Conservation (phyloP, 2,113 vertebrate genomes). For the Cyprinodon variegatus region DNA sequence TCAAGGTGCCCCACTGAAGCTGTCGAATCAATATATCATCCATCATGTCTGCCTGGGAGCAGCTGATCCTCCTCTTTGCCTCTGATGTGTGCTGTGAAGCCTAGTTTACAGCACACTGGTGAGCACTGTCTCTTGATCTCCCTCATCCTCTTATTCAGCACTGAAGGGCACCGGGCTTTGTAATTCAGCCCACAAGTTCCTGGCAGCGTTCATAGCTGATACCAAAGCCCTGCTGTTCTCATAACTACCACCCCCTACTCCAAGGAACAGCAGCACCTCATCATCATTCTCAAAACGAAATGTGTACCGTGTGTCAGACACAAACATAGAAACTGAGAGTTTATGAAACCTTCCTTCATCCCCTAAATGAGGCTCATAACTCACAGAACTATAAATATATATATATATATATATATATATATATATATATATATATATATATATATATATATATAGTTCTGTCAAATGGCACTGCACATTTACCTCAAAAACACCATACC, state of each 20-base stretch:
- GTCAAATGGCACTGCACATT: too few species aligned
- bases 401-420: too few species aligned
- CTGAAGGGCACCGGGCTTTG: constrained; percentile 56
- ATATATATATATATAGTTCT: too few species aligned
- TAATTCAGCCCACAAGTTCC: constrained; percentile 50
- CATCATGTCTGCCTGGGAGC: constrained; percentile 34
- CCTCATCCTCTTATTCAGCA: constrained; percentile 59
- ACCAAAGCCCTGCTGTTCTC: constrained; percentile 56
- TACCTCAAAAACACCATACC: too few species aligned
- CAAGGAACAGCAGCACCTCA: neutral
- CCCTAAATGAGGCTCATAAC: constrained; percentile 15
- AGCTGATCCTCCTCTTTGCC: constrained; percentile 23
- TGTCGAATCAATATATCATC: constrained; percentile 45
- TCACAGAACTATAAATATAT: constrained; percentile 7
- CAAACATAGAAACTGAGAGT: neutral
- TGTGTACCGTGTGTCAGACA: constrained; percentile 13
- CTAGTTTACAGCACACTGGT: constrained; percentile 40
- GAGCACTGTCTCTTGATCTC: constrained; percentile 58
- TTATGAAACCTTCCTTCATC: constrained; percentile 9
- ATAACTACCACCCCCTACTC: constrained; percentile 2
- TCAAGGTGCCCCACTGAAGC: constrained; percentile 36
- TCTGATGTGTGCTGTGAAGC: constrained; percentile 48
- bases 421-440: too few species aligned
- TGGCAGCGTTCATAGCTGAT: constrained; percentile 50
- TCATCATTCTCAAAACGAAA: constrained; percentile 18